These are phyloP conservation scores for Otus sunia DNA, from an alignment of 2,113 vertebrate species.

Conservation along the genomic window DNA sequence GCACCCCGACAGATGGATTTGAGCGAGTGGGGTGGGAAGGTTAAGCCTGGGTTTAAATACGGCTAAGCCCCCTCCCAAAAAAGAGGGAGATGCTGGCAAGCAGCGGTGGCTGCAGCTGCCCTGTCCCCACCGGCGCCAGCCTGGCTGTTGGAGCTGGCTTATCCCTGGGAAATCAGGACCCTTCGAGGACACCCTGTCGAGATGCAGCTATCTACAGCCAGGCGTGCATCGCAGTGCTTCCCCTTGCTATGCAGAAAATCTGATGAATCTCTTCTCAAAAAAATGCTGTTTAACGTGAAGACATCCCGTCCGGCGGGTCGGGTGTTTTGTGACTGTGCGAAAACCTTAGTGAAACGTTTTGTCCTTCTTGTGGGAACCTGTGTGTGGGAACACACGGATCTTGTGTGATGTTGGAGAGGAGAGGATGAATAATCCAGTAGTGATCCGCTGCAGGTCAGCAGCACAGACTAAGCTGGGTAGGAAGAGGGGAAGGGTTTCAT, in stretches of 20 bases:
- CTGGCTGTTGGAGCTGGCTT: neutral
- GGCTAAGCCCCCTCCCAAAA: neutral
- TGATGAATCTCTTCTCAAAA: neutral
- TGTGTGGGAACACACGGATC: too few species aligned
- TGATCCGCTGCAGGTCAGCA: neutral
- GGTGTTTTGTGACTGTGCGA: accelerated
- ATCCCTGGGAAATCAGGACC: neutral
- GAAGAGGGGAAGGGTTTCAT: neutral
- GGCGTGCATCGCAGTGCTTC: neutral
- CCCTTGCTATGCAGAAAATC: neutral
- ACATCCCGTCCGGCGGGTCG: neutral
- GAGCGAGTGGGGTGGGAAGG: neutral
- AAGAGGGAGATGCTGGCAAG: neutral
- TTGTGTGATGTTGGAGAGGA: neutral
- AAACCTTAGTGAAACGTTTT: neutral
- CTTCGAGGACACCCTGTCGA: neutral
- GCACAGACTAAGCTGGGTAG: neutral
- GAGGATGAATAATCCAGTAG: neutral
- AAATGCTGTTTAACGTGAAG: neutral
- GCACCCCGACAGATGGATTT: too few species aligned
- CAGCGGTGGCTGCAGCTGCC: neutral
- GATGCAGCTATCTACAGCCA: neutral
- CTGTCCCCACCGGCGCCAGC: neutral
- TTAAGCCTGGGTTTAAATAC: neutral
- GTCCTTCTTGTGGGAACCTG: neutral